These are phyloP conservation scores for Ischnura elegans DNA, from an alignment of 2,888 invertebrate species.

Conservation along the genomic window DNA sequence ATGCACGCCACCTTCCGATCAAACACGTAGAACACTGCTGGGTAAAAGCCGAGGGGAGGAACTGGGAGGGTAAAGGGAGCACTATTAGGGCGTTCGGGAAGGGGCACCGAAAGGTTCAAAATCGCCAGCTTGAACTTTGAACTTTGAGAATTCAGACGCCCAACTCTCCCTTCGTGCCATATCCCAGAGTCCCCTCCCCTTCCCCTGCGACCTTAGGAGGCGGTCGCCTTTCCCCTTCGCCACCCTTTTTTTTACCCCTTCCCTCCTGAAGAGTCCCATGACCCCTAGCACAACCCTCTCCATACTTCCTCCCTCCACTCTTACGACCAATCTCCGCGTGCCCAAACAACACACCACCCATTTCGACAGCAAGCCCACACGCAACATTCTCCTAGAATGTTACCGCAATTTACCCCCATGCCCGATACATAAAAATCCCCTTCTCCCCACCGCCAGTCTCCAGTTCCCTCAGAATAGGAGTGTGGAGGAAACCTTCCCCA, in stretches of 20 bases:
- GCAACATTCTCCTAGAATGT: not conserved
- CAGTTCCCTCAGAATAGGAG: not conserved
- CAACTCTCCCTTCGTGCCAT: not conserved
- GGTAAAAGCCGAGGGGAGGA: not conserved
- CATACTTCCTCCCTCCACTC: not conserved
- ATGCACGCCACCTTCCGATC: not conserved
- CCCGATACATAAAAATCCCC: not conserved
- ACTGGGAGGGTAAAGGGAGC: not conserved
- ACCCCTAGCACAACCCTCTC: too few relatives aligned
- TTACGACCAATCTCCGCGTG: not conserved
- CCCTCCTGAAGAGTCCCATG: not conserved
- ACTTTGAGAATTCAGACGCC: not conserved
- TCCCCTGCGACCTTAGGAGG: not conserved
- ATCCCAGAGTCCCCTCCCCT: not conserved
- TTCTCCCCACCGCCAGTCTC: not conserved
- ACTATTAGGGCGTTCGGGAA: not conserved
- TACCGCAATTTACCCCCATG: not conserved
- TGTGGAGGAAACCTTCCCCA: too few relatives aligned
- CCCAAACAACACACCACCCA: not conserved
- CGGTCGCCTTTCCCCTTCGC: not conserved
- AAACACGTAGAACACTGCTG: not conserved
- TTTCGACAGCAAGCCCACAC: not conserved
- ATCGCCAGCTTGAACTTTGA: conserved; percentile 39
- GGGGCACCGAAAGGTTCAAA: not conserved
- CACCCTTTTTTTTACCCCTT: not conserved